These are phyloP conservation scores for Caprella mutica DNA, from an alignment of 2,888 invertebrate species.

Conservation along the genomic window DNA sequence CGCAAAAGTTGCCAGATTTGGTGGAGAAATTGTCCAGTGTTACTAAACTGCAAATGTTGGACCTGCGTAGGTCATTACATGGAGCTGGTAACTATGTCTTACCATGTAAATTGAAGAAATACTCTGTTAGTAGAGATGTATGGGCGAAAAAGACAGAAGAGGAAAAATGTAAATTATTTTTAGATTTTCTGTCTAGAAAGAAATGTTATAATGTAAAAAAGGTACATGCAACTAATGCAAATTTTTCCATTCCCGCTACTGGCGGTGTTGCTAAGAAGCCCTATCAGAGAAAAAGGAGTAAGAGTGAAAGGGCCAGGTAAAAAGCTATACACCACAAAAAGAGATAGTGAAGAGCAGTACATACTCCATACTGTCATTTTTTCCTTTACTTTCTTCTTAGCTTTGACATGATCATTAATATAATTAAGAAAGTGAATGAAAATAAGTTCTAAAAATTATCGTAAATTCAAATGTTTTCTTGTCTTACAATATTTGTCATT, in stretches of 20 bases:
- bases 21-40: not conserved
- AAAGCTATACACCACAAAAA: not conserved
- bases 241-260: not conserved
- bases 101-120: not conserved
- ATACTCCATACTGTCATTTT: no score
- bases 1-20: constrained; percentile 2
- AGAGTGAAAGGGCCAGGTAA: not conserved
- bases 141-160: not conserved
- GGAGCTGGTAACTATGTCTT: constrained; percentile 2
- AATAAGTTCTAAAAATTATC: no score
- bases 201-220: not conserved
- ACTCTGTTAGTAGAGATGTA: not conserved
- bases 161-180: constrained; percentile 1
- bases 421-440: no score
- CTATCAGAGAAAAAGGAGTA: not conserved
- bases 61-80: not conserved
- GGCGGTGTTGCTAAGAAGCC: not conserved
- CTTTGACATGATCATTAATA: no score
- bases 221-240: not conserved
- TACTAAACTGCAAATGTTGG: not conserved
- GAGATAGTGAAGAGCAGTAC: no score
- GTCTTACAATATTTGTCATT: no score
- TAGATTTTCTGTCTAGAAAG: not conserved
- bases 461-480: no score
- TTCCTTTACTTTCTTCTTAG: no score